Base-by-base conservation (phyloP, 2,888 invertebrate genomes). In the Pseudeuparius sepicola region DNA sequence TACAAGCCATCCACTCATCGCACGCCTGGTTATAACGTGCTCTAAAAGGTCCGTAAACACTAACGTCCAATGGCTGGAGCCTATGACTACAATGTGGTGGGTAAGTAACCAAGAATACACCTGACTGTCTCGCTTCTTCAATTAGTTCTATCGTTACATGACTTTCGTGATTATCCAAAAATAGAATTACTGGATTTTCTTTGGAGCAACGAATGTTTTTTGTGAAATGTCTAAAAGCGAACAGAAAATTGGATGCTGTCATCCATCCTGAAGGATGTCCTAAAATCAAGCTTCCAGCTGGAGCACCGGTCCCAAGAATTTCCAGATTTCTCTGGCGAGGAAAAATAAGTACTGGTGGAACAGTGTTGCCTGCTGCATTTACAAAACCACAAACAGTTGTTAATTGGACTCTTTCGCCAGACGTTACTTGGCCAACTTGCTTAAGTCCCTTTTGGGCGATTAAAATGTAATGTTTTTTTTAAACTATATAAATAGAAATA, bases 241-340 rank as follows among this genome's bases (percentile, higher is more conserved):
- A 11, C 2, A 47, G 23, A 33, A 50, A 51, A 10, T 44, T 36
- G 14, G 47, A 42, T 12, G 41, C 37, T 9, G 37, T 47, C 41
- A 50, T 47, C 48, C 49, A 53, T n/a, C 51, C 50, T 25, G 45
- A 42, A 20, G 39, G 37, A 37, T 43, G 43, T 23, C 46, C 51
- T 17, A 48, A 37, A 13, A 48, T 18, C 23, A 33, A 23, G 12
- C n/a, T 14, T 27, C 27, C 4, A 13, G 13, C 6, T 9, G 12
- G 13, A 29, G 46, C 47, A 18, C 43, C 46, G 9, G 29, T 24
- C n/a, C 29, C 36, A 28, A 12, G 24, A n/a, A n/a, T n/a, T n/a
- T n/a, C n/a, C n/a, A n/a, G n/a, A n/a, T n/a, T n/a, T n/a, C n/a
- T n/a, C n/a, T n/a, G n/a, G n/a, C n/a, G n/a, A n/a, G n/a, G n/a